Base-by-base conservation (phyloP, 1,140 invertebrate species). In the Vanessa atalanta region DNA sequence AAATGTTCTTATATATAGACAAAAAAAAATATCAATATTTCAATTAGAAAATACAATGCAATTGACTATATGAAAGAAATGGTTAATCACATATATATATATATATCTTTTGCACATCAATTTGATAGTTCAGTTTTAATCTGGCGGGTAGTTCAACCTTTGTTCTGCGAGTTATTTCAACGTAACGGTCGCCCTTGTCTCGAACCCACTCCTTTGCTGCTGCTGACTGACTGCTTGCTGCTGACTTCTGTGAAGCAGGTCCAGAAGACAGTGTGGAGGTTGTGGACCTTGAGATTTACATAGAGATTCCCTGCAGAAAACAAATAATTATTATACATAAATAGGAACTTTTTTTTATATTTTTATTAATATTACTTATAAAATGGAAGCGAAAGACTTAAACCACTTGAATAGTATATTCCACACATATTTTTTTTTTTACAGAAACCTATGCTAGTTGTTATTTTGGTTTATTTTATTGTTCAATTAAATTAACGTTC, bases 261-360 rank as follows among this genome's bases (percentile, higher is more conserved):
- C 87, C 85, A 0, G 88, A 87, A 78, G 91, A 91, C 5, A 92
- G 70, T 15, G 90, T 89, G 0, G 83, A 69, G 0, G 87, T 86
- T 0, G 73, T 8, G 90, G 65, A 0, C 87, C 87, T 11, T 82
- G 68, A 3, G 70, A 31, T 11, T 70, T 72, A 48, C 0, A n/a
- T n/a, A 92, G 71, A 0, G 85, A 84, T 57, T 86, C 76, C 51
- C 88, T 90, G 82, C 1, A 80, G 78, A 43, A 23, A 70, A 26
- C 48, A n/a, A 12, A 50, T 1, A 12, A 15, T 50, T 50, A 7
- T 11, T 15, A 60, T 26, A 47, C n/a, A n/a, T n/a, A n/a, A n/a
- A n/a, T n/a, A n/a, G n/a, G n/a, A n/a, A n/a, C n/a, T n/a, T n/a
- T n/a, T n/a, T n/a, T n/a, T n/a, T n/a, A n/a, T n/a, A n/a, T n/a